Evolutionary conservation across 2,797 vertebrate species (phyloP), one percentile per base, ranked within the genome.

Genomic region (Natrix natrix): DNA sequence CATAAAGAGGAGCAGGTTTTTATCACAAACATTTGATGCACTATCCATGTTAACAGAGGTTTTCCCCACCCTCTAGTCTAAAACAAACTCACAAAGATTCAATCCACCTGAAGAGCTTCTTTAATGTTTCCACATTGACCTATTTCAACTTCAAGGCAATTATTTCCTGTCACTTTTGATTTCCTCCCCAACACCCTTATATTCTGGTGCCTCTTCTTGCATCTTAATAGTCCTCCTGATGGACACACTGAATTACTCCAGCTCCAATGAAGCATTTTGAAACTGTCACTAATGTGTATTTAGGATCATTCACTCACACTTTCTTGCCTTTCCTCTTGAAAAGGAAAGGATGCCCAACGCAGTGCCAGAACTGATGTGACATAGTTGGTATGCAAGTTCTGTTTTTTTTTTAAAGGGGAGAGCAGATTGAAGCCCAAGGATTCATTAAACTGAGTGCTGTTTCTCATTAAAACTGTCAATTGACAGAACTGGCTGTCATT

Each of bases 391-490:
- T 89, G 94, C 94, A 93, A 93, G 95, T 96, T 96, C 96, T 94
- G 74, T 66, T 60, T 24, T 60, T 60, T 24, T 60, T 60, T 60
- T 97, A 14, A 52, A 4, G 43, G 48, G 48, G 48, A 7, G 28
- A 96, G 95, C 95, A 86, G 95, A 83, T 66, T 86, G 96, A 96
- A 96, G 94, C 96, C 94, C 95, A 54, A 66, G 96, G 57, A 96
- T 96, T 97, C 97, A 97, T 97, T 97, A 98, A 96, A 96, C 74
- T 0, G 83, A 96, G 97, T 95, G 96, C 97, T 96, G 96, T 96
- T 97, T 97, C 97, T 98, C 97, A 97, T 97, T 98, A 97, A 97
- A 96, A 88, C 93, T 96, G 96, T 93, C 96, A 97, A 97, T 96
- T 97, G 98, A 97, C 97, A 97, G 94, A 95, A 96, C 93, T 93